phyloP scores from a whole-genome alignment of 1,140 invertebrate genomes.

The Venturia canescens region DNA sequence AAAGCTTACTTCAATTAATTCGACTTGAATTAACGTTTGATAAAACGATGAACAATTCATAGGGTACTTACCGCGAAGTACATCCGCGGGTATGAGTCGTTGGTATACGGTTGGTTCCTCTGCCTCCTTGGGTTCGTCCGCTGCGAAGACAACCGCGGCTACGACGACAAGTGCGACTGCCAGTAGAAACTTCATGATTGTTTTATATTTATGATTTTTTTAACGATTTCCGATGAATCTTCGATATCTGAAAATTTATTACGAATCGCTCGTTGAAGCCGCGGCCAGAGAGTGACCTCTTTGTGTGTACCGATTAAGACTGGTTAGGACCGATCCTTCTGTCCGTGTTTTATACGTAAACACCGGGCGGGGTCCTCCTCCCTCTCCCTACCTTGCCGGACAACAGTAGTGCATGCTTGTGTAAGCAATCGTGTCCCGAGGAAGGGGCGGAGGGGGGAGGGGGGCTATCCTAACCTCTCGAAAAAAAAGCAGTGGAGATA shows the following conservation, averaged over 20 bases:
- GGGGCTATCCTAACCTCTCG: slow-evolving; percentile 22
- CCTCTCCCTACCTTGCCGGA: slow-evolving; percentile 59
- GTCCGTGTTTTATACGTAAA: slow-evolving; percentile 71
- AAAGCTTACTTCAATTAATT: no score
- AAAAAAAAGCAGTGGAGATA: not conserved
- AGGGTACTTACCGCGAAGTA: slow-evolving; percentile 84
- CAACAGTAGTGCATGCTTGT: slow-evolving; percentile 41
- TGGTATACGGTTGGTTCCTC: slow-evolving; percentile 81
- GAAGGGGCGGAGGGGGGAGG: not conserved
- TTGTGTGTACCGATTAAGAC: slow-evolving; percentile 59
- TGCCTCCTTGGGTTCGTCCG: slow-evolving; percentile 75
- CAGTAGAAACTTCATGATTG: slow-evolving; percentile 70
- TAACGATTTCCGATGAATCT: slow-evolving; percentile 41
- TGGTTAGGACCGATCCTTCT: slow-evolving; percentile 71
- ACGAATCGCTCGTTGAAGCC: slow-evolving; percentile 18
- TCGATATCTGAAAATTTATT: not conserved
- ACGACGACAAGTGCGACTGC: slow-evolving; percentile 73
- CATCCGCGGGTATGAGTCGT: slow-evolving; percentile 90
- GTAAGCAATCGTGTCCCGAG: slow-evolving; percentile 38
- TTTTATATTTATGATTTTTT: slow-evolving; percentile 18
- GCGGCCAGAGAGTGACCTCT: slow-evolving; percentile 31
- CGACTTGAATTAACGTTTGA: no score
- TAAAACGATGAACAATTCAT: not conserved
- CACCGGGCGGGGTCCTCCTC: slow-evolving; percentile 68
- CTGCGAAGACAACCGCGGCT: slow-evolving; percentile 78